A percentile compares a stretch with the other conserved stretches of the same genome.
Evolutionary conservation across 2,113 vertebrate species (phyloP).

Genomic region (Phoxinus phoxinus): DNA sequence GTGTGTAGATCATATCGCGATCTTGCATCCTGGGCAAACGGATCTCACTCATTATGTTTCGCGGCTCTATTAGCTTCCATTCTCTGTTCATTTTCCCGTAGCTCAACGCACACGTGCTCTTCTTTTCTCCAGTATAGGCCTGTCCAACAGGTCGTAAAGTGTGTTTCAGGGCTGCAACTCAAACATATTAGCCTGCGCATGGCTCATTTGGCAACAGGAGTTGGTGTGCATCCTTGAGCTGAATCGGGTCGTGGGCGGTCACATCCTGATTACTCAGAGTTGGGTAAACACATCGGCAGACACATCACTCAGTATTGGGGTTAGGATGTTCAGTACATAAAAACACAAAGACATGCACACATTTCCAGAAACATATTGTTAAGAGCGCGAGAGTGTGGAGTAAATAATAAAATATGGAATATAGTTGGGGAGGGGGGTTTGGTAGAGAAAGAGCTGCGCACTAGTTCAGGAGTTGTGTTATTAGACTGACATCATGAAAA

Average conservation of each 20-base stretch:
- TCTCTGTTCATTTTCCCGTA: neutral
- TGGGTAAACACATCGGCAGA: constrained; percentile 61
- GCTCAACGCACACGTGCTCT: neutral
- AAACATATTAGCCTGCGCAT: constrained; percentile 69
- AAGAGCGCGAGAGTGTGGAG: constrained; percentile 17
- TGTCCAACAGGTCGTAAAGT: constrained; percentile 58
- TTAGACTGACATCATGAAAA: constrained; percentile 13
- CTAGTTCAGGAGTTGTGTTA: neutral
- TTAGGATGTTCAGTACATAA: constrained; percentile 63
- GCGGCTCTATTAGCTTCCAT: neutral
- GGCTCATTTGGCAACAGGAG: constrained; percentile 69
- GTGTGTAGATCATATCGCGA: constrained; percentile 28
- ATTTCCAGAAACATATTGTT: neutral
- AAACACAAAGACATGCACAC: constrained; percentile 8
- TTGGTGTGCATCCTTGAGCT: constrained; percentile 50
- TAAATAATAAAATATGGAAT: neutral
- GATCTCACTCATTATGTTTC: neutral
- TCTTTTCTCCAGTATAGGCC: constrained; percentile 41
- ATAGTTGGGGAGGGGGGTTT: neutral
- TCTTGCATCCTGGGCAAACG: constrained; percentile 29
- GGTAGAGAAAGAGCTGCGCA: neutral
- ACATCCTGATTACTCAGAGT: constrained; percentile 62
- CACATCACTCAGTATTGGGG: constrained; percentile 30
- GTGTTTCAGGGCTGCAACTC: constrained; percentile 63
- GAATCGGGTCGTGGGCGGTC: constrained; percentile 25